Evolutionary conservation across 2,113 vertebrate genomes (phyloP).

Genomic region (Zosterops borbonicus): DNA sequence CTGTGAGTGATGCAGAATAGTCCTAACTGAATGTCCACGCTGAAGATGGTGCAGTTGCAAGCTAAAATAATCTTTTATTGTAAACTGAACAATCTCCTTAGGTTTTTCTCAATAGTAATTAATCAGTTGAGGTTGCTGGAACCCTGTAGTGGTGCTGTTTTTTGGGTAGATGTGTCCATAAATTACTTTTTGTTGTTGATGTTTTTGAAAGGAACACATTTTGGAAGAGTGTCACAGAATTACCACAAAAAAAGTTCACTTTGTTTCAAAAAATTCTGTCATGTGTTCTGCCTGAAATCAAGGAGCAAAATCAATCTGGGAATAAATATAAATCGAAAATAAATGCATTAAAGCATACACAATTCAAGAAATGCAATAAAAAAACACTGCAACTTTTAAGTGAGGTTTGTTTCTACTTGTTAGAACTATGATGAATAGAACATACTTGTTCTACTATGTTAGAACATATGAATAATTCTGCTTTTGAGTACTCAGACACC

Average conservation of each 20-base stretch:
- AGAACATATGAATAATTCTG: neutral
- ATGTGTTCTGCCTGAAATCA: neutral
- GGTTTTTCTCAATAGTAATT: neutral
- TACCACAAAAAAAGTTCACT: neutral
- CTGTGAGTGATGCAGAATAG: neutral
- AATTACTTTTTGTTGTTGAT: neutral
- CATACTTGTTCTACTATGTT: too few species aligned
- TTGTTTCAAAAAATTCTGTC: neutral
- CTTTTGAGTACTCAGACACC: conserved; percentile 39
- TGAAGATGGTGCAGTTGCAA: neutral
- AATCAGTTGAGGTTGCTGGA: neutral
- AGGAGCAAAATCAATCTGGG: neutral
- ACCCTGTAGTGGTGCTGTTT: neutral
- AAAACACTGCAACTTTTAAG: neutral
- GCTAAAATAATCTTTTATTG: neutral
- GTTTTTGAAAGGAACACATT: neutral
- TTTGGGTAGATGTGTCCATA: neutral
- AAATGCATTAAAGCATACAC: conserved; percentile 9
- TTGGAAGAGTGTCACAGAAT: neutral
- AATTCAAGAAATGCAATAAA: neutral
- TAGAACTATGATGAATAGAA: neutral
- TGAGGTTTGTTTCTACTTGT: conserved; percentile 13
- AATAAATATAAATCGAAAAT: conserved; percentile 26
- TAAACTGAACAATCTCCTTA: neutral
- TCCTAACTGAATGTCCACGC: neutral